Conservation (phyloP, 2,797 vertebrate species). For the Aldrovandia affinis region DNA sequence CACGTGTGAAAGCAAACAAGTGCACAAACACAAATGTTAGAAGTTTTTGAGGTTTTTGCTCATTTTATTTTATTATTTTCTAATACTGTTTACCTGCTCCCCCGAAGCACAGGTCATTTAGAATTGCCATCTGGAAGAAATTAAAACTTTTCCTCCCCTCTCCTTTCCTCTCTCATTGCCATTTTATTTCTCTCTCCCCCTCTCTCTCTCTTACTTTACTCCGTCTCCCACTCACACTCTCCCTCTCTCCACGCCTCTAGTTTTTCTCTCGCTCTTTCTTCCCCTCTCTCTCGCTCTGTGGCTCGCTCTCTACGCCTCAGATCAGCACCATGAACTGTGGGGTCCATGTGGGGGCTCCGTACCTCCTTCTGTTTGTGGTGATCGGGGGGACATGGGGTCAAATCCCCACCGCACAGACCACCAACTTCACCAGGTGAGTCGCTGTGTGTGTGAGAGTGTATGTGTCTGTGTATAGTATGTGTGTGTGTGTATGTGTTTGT, state of each 20-base stretch:
- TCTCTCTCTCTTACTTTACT: constrained; percentile 43
- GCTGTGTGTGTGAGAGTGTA: not conserved
- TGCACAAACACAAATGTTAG: not conserved
- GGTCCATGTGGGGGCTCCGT: constrained; percentile 53
- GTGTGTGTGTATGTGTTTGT: not conserved
- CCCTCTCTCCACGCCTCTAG: not conserved
- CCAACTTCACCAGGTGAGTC: constrained; percentile 59
- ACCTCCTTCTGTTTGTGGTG: constrained; percentile 46
- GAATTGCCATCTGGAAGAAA: not conserved
- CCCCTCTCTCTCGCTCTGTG: not conserved
- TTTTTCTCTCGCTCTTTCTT: not conserved
- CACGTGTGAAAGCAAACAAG: not conserved
- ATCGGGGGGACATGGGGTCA: constrained; percentile 52
- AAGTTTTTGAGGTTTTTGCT: not conserved
- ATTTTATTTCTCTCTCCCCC: constrained; percentile 33
- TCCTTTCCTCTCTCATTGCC: constrained; percentile 29
- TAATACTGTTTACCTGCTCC: not conserved
- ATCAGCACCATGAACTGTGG: constrained; percentile 71
- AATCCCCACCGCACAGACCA: constrained; percentile 38
- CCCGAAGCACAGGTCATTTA: not conserved
- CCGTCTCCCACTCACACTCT: not conserved
- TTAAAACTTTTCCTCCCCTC: constrained; percentile 25
- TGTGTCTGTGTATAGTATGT: not conserved
- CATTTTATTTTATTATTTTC: not conserved
- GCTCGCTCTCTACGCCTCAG: constrained; percentile 46